Evolutionary conservation across 2,888 invertebrate genomes (phyloP), one percentile per base, ranked within the genome.

Genomic region (Tetranychus truncatus): DNA sequence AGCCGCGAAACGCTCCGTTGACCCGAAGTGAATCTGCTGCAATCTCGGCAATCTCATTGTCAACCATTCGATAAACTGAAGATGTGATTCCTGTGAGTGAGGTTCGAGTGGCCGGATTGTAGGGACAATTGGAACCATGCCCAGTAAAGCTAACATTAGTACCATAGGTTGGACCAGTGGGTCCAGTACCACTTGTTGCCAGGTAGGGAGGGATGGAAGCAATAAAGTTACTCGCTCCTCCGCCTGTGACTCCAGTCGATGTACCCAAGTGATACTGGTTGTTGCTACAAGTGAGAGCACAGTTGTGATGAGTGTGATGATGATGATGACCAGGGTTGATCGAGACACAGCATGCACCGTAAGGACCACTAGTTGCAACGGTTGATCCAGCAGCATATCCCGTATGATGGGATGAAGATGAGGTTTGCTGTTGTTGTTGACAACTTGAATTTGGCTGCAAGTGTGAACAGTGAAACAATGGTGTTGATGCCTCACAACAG

Each of bases 21-120:
- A 95, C 92, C 81, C 95, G 87, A 80, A 95, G 87, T 76, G 94
- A 94, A 85, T 95, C 95, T 74, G 93, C 93, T 34, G 95, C 95
- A 81, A 96, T 95, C 82, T 92, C 92, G 73, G 94, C 94, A 78
- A 95, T 91, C 79, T 91, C 91, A 82, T 92, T 92, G 67, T 69
- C 69, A 20, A 69, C 69, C 69, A 69, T 20, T 6, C 69, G 69
- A 69, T 69, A 24, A 21, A 20, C 69, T 55, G 55, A 15, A 55
- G 55, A 15, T 15, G 9, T 9, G 2, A 55, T 55, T 15, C 55
- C 55, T 9, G 55, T 55, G 15, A 55, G 55, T 0, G 55, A 55
- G 55, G 55, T 7, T 55, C 55, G 55, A 15, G 55, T 55, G 9
- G 55, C 55, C 15, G 55, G 55, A 55, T 55, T 55, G 15, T 15